Evolutionary conservation across 2,888 invertebrate genomes (phyloP).

Genomic region (Tolmerus cingulatus): DNA sequence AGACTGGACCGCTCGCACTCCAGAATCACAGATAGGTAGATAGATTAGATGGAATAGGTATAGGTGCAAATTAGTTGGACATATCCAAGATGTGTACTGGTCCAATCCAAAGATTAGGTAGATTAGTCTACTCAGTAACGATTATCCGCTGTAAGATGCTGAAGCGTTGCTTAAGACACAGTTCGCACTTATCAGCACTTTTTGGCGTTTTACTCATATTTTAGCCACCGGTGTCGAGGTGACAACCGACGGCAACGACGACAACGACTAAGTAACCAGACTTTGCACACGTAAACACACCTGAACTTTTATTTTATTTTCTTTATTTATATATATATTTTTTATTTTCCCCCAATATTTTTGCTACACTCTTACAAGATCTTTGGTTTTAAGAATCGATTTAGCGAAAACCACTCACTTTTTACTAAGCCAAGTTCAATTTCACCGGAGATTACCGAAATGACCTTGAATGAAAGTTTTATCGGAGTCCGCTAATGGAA

Average conservation of each 20-base stretch:
- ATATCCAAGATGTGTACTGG: neutral
- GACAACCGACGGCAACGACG: neutral
- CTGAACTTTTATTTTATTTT: neutral
- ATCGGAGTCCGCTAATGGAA: slow-evolving; percentile 26
- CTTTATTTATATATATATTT: neutral
- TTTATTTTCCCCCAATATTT: neutral
- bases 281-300: slow-evolving; percentile 23
- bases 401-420: neutral
- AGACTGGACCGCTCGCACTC: neutral
- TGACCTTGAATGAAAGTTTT: slow-evolving; percentile 41
- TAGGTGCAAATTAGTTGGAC: slow-evolving; percentile 1
- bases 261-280: neutral
- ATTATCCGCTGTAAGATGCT: neutral
- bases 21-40: neutral
- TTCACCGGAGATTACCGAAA: slow-evolving; percentile 30
- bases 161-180: neutral
- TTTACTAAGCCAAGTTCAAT: neutral
- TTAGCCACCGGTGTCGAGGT: neutral
- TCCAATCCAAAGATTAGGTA: neutral
- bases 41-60: neutral
- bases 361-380: neutral
- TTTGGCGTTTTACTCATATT: slow-evolving; percentile 6
- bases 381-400: neutral
- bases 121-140: neutral
- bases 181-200: slow-evolving; percentile 25